These are phyloP conservation scores for Florisuga fusca DNA, from an alignment of 2,797 vertebrate genomes.

Conservation along the genomic window DNA sequence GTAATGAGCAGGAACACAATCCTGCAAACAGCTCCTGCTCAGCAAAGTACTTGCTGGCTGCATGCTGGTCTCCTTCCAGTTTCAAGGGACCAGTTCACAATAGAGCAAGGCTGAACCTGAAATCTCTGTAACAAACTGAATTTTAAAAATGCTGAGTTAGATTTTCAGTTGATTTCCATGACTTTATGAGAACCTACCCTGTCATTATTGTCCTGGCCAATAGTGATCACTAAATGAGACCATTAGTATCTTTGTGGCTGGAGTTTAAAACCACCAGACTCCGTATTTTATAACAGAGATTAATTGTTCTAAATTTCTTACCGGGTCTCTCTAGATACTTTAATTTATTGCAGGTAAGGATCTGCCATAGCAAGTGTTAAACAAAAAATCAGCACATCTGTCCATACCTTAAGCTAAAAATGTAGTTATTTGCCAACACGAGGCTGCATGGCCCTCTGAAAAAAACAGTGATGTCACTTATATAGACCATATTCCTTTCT, in stretches of 20 bases:
- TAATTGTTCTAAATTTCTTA: neutral
- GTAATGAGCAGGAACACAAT: neutral
- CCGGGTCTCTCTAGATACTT: neutral
- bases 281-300: neutral
- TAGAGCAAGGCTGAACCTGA: neutral
- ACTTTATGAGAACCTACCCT: neutral
- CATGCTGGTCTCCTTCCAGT: neutral
- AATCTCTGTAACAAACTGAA: neutral
- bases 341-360: neutral
- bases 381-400: neutral
- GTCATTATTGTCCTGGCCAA: neutral
- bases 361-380: neutral
- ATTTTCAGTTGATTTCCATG: neutral
- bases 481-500: neutral
- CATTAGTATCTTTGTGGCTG: neutral
- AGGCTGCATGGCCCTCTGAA: neutral
- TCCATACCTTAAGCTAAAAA: neutral
- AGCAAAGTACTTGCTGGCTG: conserved; percentile 10
- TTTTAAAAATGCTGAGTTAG: neutral
- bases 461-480: neutral
- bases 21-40: neutral
- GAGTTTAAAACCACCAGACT: neutral
- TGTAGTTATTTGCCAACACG: neutral
- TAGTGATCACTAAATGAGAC: neutral
- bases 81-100: neutral